Conservation (phyloP, 2,797 vertebrate species). For the Chelonia mydas region DNA sequence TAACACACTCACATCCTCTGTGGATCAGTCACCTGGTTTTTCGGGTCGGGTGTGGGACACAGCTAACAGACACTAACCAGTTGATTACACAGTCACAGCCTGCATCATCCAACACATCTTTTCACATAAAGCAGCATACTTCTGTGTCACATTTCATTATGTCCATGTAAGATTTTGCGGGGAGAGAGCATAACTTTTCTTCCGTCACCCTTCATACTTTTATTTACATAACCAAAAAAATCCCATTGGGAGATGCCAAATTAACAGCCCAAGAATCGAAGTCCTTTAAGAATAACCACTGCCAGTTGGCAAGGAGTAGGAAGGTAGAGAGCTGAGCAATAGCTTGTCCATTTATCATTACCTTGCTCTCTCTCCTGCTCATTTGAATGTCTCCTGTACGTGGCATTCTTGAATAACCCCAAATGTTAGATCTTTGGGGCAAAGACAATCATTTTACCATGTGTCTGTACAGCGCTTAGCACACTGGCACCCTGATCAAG, state of each 20-base stretch:
- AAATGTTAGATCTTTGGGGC: background rate
- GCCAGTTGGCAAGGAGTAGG: background rate
- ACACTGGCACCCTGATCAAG: background rate
- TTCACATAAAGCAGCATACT: background rate
- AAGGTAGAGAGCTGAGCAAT: background rate
- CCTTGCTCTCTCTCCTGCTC: background rate
- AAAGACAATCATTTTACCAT: background rate
- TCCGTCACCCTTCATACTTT: background rate
- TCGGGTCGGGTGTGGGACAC: background rate
- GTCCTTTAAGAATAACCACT: background rate
- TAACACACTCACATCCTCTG: background rate
- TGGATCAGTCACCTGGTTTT: background rate
- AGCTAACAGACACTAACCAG: background rate
- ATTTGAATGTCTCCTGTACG: background rate
- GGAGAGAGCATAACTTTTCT: background rate
- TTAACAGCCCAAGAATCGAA: background rate
- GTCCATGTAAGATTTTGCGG: background rate
- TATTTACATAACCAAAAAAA: background rate
- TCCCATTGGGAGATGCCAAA: background rate
- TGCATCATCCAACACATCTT: background rate
- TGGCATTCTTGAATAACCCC: background rate
- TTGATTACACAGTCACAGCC: background rate
- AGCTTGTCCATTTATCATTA: background rate
- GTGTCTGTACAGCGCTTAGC: background rate
- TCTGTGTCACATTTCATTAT: background rate